Evolutionary conservation across 64 coral and sea anemone genomes (phyloP).

Genomic region (Trachythela sp.): DNA sequence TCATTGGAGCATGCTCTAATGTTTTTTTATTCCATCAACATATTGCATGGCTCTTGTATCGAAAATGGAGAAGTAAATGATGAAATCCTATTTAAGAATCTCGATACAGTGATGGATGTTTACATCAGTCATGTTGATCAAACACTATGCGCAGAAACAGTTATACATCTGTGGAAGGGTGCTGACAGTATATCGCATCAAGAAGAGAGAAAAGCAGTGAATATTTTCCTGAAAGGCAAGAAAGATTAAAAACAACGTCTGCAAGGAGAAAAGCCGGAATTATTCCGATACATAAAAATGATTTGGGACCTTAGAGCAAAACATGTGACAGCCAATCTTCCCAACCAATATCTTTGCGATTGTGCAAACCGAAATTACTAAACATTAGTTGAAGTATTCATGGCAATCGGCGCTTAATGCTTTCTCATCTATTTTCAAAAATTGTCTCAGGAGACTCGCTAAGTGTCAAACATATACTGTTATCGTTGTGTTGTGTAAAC

Average conservation of each 20-base stretch:
- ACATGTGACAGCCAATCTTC: slow-evolving; percentile 44
- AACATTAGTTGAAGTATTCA: too few species aligned
- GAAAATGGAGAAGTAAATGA: not conserved
- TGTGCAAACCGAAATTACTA: too few species aligned
- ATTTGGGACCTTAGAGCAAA: slow-evolving; percentile 50
- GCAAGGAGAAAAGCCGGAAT: slow-evolving; percentile 20
- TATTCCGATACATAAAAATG: slow-evolving; percentile 35
- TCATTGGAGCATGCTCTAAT: slow-evolving; percentile 49
- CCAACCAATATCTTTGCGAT: slow-evolving; percentile 49
- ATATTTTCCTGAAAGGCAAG: slow-evolving; percentile 50
- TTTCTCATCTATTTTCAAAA: too few species aligned
- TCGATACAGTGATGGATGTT: slow-evolving; percentile 51
- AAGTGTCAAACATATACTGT: too few species aligned
- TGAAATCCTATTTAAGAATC: not conserved
- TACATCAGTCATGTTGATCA: slow-evolving; percentile 52
- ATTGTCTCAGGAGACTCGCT: too few species aligned
- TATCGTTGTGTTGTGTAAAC: too few species aligned
- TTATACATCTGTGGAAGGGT: slow-evolving; percentile 60
- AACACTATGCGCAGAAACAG: slow-evolving; percentile 39
- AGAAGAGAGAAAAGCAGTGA: slow-evolving; percentile 8
- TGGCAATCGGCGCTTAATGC: too few species aligned
- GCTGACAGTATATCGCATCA: slow-evolving; percentile 10
- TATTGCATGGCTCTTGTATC: slow-evolving; percentile 45
- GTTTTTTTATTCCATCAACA: slow-evolving; percentile 65
- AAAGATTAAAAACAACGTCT: slow-evolving; percentile 43